Percentiles rank a stretch among this genome's conserved stretches.
Conservation (phyloP, 2,113 vertebrate genomes). For the Rhinoptilus africanus region DNA sequence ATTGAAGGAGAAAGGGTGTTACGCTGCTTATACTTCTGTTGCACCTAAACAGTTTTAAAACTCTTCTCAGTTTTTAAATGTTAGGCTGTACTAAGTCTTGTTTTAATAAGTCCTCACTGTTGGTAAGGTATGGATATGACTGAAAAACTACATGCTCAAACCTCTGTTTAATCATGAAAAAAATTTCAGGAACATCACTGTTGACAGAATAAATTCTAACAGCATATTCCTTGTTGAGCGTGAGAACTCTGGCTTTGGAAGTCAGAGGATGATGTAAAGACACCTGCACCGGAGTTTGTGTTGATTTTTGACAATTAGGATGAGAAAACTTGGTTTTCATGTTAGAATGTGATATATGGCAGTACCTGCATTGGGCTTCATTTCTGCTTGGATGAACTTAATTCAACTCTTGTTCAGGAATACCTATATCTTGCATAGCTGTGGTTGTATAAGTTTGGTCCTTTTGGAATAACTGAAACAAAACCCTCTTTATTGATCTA, state of each 20-base stretch:
- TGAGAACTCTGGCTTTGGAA: not conserved
- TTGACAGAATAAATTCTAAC: not conserved
- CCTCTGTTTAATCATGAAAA: not conserved
- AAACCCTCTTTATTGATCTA: not conserved
- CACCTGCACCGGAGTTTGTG: not conserved
- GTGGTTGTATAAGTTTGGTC: not conserved
- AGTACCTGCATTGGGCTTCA: not conserved
- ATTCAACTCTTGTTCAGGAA: not conserved
- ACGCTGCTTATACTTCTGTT: not conserved
- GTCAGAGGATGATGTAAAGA: not conserved
- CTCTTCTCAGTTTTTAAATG: not conserved
- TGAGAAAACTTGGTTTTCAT: not conserved
- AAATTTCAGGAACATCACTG: not conserved
- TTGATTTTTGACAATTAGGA: not conserved
- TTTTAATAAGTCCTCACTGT: not conserved
- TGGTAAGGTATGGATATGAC: not conserved
- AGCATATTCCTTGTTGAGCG: not conserved
- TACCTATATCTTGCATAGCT: not conserved
- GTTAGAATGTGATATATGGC: rapidly evolving
- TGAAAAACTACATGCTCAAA: not conserved
- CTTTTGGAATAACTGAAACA: not conserved
- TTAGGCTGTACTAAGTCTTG: not conserved
- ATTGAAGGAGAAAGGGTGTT: not conserved
- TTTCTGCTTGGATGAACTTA: not conserved
- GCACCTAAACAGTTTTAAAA: not conserved